Base-by-base conservation (phyloP, 2,113 vertebrate genomes). In the Formicarius rufipectus region DNA sequence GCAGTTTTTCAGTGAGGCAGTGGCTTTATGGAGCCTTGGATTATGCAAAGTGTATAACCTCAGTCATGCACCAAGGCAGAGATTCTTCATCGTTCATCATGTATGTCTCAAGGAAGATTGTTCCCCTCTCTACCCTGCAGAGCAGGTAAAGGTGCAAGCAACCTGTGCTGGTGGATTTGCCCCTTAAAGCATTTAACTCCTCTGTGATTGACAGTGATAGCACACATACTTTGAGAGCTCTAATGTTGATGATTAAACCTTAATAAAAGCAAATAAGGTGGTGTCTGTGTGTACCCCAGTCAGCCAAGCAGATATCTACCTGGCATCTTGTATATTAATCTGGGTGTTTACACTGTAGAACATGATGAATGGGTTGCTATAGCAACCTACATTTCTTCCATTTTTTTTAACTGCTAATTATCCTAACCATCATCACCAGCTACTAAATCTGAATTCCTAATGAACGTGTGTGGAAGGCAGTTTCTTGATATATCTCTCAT, bases 271-370 rank as follows among this genome's bases (percentile, higher is more conserved):
- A 98, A 98, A 98, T 98, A 98, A 97, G 94, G 97, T 98, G 97
- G 97, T 96, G 97, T 98, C 97, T 97, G 94, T 97, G 96, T 97
- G 96, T 98, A 98, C 96, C 97, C 94, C 87, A 97, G 97, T 97
- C 97, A 98, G 95, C 95, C 95, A 96, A 95, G 96, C 95, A 98
- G 96, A 92, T 96, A 97, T 96, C 96, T 98, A 98, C 97, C 98
- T 98, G 97, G 97, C 97, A 97, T 98, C 97, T 98, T 98, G 97
- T 98, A 98, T 98, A 98, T 98, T 98, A 98, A 98, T 98, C 98
- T 97, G 93, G 76, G 97, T 98, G 97, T 98, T 98, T 98, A 98
- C 98, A 98, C 98, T 97, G 98, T 97, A 98, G 97, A 98, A 98
- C 98, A 98, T 97, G 97, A 98, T 98, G 98, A 98, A 98, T 64